These are phyloP conservation scores for Tenodera sinensis DNA, from an alignment of 2,888 invertebrate genomes.

Conservation along the genomic window DNA sequence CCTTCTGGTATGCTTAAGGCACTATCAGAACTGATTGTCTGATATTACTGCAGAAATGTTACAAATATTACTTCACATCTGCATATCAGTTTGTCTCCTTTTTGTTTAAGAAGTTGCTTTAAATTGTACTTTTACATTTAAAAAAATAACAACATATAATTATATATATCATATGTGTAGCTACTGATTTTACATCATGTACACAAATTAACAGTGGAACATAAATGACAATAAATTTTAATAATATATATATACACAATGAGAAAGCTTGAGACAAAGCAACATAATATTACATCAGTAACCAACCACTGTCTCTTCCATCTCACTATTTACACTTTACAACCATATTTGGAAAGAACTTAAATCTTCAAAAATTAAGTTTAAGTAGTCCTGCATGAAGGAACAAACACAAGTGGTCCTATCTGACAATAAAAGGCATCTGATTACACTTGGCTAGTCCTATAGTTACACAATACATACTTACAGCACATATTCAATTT, in stretches of 20 bases:
- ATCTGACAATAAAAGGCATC: not conserved
- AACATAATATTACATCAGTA: not conserved
- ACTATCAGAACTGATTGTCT: not conserved
- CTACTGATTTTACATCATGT: not conserved
- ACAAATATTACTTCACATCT: not conserved
- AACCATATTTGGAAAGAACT: not conserved
- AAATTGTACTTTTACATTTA: not conserved
- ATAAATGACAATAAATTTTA: not conserved
- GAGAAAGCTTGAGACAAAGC: not conserved
- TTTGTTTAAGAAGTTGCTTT: not conserved
- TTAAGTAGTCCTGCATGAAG: not conserved
- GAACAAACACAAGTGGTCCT: not conserved
- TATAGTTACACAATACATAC: not conserved
- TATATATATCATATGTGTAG: not conserved
- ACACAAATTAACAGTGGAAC: not conserved
- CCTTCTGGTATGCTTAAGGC: not conserved
- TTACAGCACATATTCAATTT: not conserved
- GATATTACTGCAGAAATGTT: not conserved
- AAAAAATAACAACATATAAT: not conserved
- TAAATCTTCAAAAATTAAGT: not conserved
- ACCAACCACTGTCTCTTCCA: not conserved
- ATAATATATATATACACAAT: not conserved
- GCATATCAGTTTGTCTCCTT: not conserved
- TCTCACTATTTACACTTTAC: not conserved
- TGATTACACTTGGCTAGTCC: not conserved